A percentile compares a stretch with the other conserved stretches of the same genome.
Evolutionary conservation across 2,113 vertebrate genomes (phyloP).

Genomic region (Apistogramma diplotaenia): DNA sequence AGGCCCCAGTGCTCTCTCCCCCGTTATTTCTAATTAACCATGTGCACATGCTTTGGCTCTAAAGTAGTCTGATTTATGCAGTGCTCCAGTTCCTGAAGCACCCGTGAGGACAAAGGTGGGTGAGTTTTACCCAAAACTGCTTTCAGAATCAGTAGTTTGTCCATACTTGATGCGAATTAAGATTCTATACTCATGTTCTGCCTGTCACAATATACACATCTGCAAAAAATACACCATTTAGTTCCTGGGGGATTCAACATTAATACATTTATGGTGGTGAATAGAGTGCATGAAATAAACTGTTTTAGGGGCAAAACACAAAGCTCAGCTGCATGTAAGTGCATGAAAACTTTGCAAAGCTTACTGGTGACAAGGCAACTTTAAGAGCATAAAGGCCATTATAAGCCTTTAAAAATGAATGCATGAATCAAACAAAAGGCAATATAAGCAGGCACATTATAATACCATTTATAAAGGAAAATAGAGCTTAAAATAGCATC

Average conservation of each 20-base stretch:
- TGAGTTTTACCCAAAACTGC: not conserved
- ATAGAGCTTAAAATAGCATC: not conserved
- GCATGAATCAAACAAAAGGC: not conserved
- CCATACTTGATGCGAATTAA: not conserved
- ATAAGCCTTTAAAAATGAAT: not conserved
- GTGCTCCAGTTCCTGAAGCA: not conserved
- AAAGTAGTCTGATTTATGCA: conserved; percentile 1
- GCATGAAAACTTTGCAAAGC: not conserved
- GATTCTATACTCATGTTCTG: not conserved
- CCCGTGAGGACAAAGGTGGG: conserved; percentile 6
- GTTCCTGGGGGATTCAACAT: not conserved
- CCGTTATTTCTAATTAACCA: conserved; percentile 6
- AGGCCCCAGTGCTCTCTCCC: not conserved
- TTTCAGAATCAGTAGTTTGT: conserved; percentile 1
- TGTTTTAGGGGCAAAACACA: not conserved
- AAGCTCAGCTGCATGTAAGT: not conserved
- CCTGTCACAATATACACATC: not conserved
- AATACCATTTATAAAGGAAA: not conserved
- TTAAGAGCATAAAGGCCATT: not conserved
- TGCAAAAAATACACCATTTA: not conserved
- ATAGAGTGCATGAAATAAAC: not conserved
- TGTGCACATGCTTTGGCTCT: not conserved
- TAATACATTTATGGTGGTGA: not conserved
- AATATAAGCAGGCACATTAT: not conserved
- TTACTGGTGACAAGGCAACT: not conserved